phyloP scores from a whole-genome alignment of 2,888 invertebrate genomes.

The Pachycephus smyrnensis region DNA sequence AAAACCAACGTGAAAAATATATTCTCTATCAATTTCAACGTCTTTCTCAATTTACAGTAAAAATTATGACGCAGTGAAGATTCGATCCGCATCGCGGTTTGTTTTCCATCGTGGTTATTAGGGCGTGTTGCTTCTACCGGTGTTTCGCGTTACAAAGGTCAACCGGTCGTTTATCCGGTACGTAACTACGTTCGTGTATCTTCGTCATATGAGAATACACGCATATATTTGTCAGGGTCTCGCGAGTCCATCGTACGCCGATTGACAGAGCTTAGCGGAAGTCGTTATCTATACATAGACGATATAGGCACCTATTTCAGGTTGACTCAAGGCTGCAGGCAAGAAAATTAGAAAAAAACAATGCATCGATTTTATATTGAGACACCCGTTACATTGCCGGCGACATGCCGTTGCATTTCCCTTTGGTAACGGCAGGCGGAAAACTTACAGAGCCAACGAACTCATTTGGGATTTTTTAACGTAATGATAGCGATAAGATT shows the following conservation, averaged over 20 bases:
- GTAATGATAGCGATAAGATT: not conserved
- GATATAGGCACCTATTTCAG: not conserved
- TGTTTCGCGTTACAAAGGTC: constrained; percentile 37
- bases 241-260: not conserved
- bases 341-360: not conserved
- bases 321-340: not conserved
- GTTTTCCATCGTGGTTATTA: not conserved
- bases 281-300: not conserved
- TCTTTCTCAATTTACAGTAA: not conserved
- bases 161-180: constrained; percentile 35
- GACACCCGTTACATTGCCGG: not conserved
- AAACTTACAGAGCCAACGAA: not conserved
- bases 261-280: not conserved
- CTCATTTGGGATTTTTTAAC: not conserved
- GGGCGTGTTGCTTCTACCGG: constrained; percentile 13
- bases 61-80: not conserved
- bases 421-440: not conserved
- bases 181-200: not conserved
- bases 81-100: constrained; percentile 2
- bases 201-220: not conserved
- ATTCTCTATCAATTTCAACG: not conserved
- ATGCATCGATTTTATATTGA: not conserved
- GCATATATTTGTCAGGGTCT: not conserved
- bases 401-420: not conserved
- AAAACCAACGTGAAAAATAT: not conserved